phyloP scores from a whole-genome alignment of 92 coral and sea anemone species.

The Epizoanthus fatuus region DNA sequence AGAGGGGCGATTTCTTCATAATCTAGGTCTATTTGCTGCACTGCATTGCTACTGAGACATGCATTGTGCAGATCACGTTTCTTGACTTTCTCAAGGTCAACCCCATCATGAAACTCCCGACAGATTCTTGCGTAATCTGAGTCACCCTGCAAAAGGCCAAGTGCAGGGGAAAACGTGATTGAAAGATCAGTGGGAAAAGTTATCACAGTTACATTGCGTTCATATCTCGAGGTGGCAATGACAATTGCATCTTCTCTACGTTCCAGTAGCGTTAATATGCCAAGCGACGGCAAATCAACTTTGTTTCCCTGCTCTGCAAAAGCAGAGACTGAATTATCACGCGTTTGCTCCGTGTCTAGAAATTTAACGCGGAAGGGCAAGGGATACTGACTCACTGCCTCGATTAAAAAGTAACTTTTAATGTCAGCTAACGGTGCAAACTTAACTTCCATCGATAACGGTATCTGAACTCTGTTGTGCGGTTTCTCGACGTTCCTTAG shows the following conservation, averaged over 20 bases:
- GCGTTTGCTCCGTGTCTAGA: neutral
- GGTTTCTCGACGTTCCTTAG: slow-evolving; percentile 27
- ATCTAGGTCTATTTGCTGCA: slow-evolving; percentile 22
- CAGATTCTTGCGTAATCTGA: slow-evolving; percentile 39
- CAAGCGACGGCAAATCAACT: slow-evolving; percentile 33
- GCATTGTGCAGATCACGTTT: neutral
- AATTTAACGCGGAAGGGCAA: slow-evolving; percentile 16
- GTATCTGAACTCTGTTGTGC: slow-evolving; percentile 43
- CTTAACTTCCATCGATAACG: slow-evolving; percentile 13
- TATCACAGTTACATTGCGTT: slow-evolving; percentile 15
- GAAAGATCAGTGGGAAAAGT: slow-evolving; percentile 37
- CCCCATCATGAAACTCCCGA: slow-evolving; percentile 41
- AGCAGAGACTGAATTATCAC: neutral
- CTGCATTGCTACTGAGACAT: neutral
- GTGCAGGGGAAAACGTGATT: slow-evolving; percentile 32
- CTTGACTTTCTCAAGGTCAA: slow-evolving; percentile 31
- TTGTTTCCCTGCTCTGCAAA: neutral
- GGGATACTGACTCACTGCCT: neutral
- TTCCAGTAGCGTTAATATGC: slow-evolving; percentile 5
- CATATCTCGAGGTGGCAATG: slow-evolving; percentile 31
- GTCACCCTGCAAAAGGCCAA: slow-evolving; percentile 24
- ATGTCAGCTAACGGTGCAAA: slow-evolving; percentile 22
- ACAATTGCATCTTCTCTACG: slow-evolving; percentile 17
- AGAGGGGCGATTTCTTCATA: slow-evolving; percentile 38
- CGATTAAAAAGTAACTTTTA: neutral